Evolutionary conservation across 2,797 vertebrate species (phyloP).

Genomic region (Loriculus beryllinus): DNA sequence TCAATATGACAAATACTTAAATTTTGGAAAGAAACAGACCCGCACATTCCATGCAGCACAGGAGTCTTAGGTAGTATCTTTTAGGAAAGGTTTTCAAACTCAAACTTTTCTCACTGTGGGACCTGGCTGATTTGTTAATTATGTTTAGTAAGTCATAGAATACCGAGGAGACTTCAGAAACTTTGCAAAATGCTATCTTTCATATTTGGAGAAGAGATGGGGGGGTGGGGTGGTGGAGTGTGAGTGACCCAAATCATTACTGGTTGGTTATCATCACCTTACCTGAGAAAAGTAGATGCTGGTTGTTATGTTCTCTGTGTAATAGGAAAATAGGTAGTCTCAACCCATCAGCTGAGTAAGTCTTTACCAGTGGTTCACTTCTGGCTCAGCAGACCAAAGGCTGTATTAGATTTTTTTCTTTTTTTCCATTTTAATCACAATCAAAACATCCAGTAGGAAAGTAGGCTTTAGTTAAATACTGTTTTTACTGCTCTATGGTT

Average conservation of each 20-base stretch:
- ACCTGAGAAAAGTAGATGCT: background rate
- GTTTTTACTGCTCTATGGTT: background rate
- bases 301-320: background rate
- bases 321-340: background rate
- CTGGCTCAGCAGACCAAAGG: background rate
- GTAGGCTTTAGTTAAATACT: background rate
- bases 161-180: background rate
- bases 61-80: background rate
- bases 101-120: background rate
- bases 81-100: background rate
- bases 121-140: background rate
- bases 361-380: background rate
- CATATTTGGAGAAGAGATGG: background rate
- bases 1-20: background rate
- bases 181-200: background rate
- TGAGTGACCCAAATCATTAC: background rate
- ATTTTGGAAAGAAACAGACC: background rate
- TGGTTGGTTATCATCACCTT: background rate
- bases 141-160: background rate
- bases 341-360: background rate
- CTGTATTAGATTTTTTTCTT: background rate
- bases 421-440: background rate
- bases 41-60: background rate
- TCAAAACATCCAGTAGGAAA: background rate
- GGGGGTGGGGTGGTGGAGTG: background rate